phyloP scores from a whole-genome alignment of 2,113 vertebrate species.

The Elephas maximus region DNA sequence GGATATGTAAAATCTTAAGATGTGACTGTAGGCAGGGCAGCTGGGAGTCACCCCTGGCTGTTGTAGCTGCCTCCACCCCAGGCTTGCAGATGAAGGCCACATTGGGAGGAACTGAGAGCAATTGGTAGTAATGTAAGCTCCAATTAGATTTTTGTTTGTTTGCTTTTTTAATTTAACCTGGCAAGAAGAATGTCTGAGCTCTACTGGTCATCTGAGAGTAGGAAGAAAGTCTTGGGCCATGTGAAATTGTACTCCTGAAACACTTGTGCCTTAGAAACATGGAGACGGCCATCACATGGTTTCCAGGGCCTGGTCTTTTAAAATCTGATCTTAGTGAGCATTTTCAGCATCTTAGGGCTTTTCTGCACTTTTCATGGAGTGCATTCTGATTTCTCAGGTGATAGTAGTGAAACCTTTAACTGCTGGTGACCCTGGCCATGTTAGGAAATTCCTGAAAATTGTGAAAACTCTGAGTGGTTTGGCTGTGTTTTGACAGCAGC shows the following conservation, averaged over 20 bases:
- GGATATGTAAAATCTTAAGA: not conserved
- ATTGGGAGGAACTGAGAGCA: not conserved
- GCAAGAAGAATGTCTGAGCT: not conserved
- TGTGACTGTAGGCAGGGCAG: not conserved
- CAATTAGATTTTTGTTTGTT: not conserved
- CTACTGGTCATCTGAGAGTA: not conserved
- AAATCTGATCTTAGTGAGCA: not conserved
- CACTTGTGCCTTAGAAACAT: not conserved
- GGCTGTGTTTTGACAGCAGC: constrained; percentile 17
- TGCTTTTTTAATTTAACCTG: not conserved
- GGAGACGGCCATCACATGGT: not conserved
- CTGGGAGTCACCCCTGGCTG: too few species aligned
- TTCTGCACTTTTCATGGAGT: not conserved
- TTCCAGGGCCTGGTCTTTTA: not conserved
- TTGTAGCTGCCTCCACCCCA: not conserved
- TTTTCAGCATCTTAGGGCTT: not conserved
- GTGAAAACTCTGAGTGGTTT: not conserved
- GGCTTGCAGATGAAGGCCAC: not conserved
- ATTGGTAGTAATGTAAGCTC: not conserved
- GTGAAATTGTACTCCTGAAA: not conserved
- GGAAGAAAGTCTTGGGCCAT: not conserved
- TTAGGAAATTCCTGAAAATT: constrained; percentile 42
- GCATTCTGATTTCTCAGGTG: not conserved
- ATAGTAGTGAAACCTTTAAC: not conserved
- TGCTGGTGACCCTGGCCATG: not conserved